These are phyloP conservation scores for Dryocosmus kuriphilus DNA, from an alignment of 2,888 invertebrate genomes.

Conservation along the genomic window DNA sequence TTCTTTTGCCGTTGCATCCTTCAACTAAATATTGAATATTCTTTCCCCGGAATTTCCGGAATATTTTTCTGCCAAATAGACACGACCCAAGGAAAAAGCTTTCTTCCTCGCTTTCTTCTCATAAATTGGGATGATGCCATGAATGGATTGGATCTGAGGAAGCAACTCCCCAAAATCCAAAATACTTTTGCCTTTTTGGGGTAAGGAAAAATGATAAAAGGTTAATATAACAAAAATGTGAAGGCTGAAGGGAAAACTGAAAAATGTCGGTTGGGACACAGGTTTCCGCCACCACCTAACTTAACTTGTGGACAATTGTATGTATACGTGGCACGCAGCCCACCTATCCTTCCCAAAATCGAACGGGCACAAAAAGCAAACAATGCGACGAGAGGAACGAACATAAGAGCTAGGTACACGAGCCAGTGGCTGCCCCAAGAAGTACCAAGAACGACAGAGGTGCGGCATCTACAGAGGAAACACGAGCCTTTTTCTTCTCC, in stretches of 20 bases:
- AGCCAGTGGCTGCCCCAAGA: conserved; percentile 8
- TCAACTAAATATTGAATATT: too few species aligned
- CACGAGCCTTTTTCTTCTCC: conserved; percentile 19
- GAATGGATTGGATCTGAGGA: too few species aligned
- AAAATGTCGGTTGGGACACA: conserved; percentile 28
- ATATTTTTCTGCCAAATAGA: too few species aligned
- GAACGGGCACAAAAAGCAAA: conserved; percentile 39
- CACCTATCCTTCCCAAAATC: conserved; percentile 19
- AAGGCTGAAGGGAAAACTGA: background rate
- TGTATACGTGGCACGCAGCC: conserved; percentile 10
- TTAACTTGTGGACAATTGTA: conserved; percentile 13
- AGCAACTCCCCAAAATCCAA: background rate
- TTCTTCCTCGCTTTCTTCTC: too few species aligned
- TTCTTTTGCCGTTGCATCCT: too few species aligned
- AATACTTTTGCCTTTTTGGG: background rate
- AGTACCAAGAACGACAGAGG: conserved; percentile 14
- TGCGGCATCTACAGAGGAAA: conserved; percentile 29
- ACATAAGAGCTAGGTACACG: conserved; percentile 22
- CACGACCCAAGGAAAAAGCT: too few species aligned
- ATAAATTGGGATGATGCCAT: too few species aligned
- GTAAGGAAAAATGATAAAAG: background rate
- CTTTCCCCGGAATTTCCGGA: too few species aligned
- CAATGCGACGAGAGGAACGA: conserved; percentile 23
- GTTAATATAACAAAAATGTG: conserved; percentile 17
- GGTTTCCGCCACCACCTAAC: conserved; percentile 16